Percentiles rank a stretch among this genome's conserved stretches.
These are phyloP conservation scores for Macrosiphum euphorbiae DNA, from an alignment of 2,888 invertebrate genomes.

Conservation along the genomic window DNA sequence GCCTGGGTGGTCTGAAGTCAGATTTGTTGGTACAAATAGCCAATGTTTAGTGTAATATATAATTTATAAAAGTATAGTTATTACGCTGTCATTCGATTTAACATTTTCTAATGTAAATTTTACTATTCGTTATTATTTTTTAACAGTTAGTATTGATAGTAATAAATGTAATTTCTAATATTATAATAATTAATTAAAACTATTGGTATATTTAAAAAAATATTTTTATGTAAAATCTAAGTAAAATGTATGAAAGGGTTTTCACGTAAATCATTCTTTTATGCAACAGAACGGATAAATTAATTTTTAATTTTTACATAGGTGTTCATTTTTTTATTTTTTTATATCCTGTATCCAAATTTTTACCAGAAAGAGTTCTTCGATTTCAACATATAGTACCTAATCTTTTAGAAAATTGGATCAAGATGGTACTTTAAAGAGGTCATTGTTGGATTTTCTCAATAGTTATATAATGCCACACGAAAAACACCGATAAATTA, in stretches of 20 bases:
- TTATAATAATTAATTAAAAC: neutral
- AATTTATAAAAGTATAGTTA: neutral
- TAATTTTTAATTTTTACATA: no score
- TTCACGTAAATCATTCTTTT: neutral
- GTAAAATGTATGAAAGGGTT: neutral
- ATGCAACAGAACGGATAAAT: neutral
- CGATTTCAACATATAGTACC: no score
- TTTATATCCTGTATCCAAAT: no score
- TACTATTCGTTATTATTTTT: neutral
- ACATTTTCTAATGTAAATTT: neutral
- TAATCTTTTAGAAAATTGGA: no score
- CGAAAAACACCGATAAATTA: no score
- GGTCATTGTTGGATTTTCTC: no score
- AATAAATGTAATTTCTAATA: neutral
- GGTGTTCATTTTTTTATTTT: no score
- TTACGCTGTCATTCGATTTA: neutral
- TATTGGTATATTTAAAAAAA: neutral
- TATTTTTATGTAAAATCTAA: neutral
- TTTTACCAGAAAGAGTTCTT: no score
- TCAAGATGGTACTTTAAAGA: no score
- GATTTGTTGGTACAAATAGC: neutral
- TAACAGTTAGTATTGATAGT: neutral
- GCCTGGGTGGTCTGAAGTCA: conserved; percentile 14
- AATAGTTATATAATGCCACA: no score
- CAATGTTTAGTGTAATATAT: neutral